phyloP scores from a whole-genome alignment of 2,797 vertebrate species.

The Diceros bicornis region DNA sequence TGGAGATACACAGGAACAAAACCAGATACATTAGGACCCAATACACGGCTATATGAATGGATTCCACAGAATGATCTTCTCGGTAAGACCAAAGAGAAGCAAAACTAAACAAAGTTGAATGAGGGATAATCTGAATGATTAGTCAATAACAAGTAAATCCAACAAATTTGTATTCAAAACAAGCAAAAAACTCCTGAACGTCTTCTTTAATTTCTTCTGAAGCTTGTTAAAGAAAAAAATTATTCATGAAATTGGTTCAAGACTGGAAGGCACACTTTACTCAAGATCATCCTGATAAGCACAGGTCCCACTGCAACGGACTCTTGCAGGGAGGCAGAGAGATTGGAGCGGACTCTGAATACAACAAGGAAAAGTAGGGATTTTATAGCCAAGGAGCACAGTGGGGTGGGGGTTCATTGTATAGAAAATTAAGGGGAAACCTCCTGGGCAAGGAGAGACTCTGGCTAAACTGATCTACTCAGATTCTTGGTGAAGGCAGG shows the following conservation, averaged over 20 bases:
- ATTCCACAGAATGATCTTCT: conserved; percentile 94
- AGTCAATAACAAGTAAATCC: not conserved
- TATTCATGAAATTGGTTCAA: not conserved
- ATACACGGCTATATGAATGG: conserved; percentile 93
- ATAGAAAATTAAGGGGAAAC: not conserved
- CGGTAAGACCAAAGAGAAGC: conserved; percentile 86
- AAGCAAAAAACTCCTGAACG: not conserved
- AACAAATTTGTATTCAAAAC: not conserved
- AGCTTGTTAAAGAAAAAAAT: not conserved
- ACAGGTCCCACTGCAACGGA: not conserved
- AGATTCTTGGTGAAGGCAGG: not conserved
- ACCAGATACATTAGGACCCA: conserved; percentile 91
- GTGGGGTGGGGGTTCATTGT: not conserved
- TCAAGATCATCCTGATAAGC: not conserved
- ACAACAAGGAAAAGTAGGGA: not conserved
- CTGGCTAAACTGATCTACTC: not conserved
- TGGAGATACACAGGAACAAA: conserved; percentile 93
- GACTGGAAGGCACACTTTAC: not conserved
- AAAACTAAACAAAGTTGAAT: not conserved
- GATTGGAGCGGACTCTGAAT: not conserved
- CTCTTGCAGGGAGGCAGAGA: not conserved
- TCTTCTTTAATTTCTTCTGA: not conserved
- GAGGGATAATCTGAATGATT: not conserved
- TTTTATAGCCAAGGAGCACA: not conserved
- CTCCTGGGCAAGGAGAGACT: not conserved